phyloP scores from a whole-genome alignment of 1,140 invertebrate species.

The Hydropsyche tenuis region DNA sequence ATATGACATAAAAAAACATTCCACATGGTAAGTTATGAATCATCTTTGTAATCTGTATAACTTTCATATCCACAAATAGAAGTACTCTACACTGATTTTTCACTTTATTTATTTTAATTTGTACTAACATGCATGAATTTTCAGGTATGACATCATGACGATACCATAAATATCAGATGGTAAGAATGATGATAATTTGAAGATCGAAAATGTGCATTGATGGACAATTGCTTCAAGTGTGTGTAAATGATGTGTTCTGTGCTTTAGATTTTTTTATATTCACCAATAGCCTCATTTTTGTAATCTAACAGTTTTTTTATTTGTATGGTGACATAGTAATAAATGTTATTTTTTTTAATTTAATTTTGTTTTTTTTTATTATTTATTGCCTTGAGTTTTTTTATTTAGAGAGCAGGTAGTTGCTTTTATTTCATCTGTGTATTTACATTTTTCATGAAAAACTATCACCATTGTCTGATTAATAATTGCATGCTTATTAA shows the following conservation, averaged over 20 bases:
- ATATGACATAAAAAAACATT: not conserved
- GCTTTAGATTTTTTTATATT: conserved; percentile 44
- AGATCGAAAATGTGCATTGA: conserved; percentile 31
- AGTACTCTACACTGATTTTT: not conserved
- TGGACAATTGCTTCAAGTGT: conserved; percentile 26
- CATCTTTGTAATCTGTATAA: not conserved
- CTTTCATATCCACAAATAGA: conserved; percentile 1
- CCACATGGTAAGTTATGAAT: not conserved
- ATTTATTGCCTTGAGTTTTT: conserved; percentile 46
- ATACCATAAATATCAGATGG: not conserved
- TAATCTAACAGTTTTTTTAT: conserved; percentile 49
- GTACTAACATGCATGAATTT: conserved; percentile 43
- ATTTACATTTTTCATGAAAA: conserved; percentile 1
- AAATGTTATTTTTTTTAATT: conserved; percentile 49
- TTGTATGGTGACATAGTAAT: conserved; percentile 50
- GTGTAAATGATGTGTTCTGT: conserved; percentile 46
- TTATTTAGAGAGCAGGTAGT: conserved; percentile 22
- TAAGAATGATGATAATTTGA: conserved; percentile 24
- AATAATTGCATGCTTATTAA: conserved; percentile 25
- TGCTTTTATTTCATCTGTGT: conserved; percentile 11
- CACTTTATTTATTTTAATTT: conserved; percentile 6
- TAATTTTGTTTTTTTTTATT: conserved; percentile 49
- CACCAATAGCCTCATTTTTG: conserved; percentile 39
- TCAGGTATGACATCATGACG: conserved; percentile 33
- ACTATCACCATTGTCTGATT: not conserved